A percentile compares a stretch with the other conserved stretches of the same genome.
Evolutionary conservation across 1,140 invertebrate genomes (phyloP).

Genomic region (Papilio helenus): DNA sequence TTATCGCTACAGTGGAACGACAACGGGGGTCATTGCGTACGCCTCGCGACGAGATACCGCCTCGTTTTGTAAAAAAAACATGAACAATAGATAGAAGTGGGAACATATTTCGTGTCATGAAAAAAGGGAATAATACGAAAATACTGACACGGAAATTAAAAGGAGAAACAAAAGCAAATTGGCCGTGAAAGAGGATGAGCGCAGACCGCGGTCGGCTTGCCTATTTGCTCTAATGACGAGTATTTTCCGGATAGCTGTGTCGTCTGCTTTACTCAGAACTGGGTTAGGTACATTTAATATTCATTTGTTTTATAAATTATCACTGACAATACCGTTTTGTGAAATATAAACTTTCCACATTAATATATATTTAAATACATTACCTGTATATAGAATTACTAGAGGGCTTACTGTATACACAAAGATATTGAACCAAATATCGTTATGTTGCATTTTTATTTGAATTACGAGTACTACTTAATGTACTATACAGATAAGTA

Average conservation of each 20-base stretch:
- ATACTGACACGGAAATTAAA: slow-evolving; percentile 75
- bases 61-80: slow-evolving; percentile 43
- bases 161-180: slow-evolving; percentile 76
- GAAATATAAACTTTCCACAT: background rate
- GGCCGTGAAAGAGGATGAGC: slow-evolving; percentile 64
- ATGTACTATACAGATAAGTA: too few species aligned
- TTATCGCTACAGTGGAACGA: slow-evolving; percentile 47
- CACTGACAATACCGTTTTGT: background rate
- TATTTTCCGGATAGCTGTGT: slow-evolving; percentile 49
- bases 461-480: too few species aligned
- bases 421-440: too few species aligned
- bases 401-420: too few species aligned
- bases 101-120: slow-evolving; percentile 61
- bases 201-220: slow-evolving; percentile 46
- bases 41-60: slow-evolving; percentile 40
- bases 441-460: too few species aligned
- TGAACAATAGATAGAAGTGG: slow-evolving; percentile 53
- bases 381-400: too few species aligned
- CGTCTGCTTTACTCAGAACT: slow-evolving; percentile 23
- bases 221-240: slow-evolving; percentile 64
- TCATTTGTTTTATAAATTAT: slow-evolving; percentile 27
- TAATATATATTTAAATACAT: too few species aligned
- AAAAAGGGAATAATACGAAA: slow-evolving; percentile 66
- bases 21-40: slow-evolving; percentile 43
- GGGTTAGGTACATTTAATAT: slow-evolving; percentile 4